Evolutionary conservation across 1,140 invertebrate species (phyloP).

Genomic region (Sinella curviseta): DNA sequence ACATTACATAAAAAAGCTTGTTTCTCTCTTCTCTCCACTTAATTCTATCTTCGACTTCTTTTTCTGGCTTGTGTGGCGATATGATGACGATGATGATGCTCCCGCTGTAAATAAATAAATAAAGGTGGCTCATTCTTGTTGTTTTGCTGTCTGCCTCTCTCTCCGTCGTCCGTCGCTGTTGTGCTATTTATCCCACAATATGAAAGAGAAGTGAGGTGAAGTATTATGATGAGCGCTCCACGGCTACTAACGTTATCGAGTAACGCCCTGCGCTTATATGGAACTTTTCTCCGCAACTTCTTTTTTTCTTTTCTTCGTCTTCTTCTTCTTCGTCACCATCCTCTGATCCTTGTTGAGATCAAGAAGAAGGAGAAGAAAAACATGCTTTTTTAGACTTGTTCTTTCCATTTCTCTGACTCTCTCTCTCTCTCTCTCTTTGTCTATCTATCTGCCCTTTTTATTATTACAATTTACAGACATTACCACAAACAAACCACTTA

Average conservation of each 20-base stretch:
- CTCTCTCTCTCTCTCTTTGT: too few relatives aligned
- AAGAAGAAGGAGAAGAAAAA: too few relatives aligned
- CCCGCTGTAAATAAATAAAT: not conserved
- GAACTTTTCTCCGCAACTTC: not conserved
- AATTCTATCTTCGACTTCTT: too few relatives aligned
- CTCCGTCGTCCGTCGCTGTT: not conserved
- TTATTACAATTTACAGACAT: not conserved
- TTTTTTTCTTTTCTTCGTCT: not conserved
- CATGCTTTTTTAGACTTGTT: too few relatives aligned
- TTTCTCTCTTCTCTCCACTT: too few relatives aligned
- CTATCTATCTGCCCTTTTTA: not conserved
- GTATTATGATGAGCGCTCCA: not conserved
- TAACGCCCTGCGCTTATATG: not conserved
- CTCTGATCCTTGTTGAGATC: too few relatives aligned
- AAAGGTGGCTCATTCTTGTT: not conserved
- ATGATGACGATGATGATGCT: not conserved
- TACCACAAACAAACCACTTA: too few relatives aligned
- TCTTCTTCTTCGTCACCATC: not conserved
- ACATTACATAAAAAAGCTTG: too few relatives aligned
- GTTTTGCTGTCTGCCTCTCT: not conserved
- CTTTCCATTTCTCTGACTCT: too few relatives aligned
- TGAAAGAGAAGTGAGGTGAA: not conserved
- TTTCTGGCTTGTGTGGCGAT: not conserved
- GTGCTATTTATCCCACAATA: too few relatives aligned
- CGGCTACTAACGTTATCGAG: slow-evolving; percentile 1